Conservation (phyloP, 2,797 vertebrate species). For the Sebastes oblongus region DNA sequence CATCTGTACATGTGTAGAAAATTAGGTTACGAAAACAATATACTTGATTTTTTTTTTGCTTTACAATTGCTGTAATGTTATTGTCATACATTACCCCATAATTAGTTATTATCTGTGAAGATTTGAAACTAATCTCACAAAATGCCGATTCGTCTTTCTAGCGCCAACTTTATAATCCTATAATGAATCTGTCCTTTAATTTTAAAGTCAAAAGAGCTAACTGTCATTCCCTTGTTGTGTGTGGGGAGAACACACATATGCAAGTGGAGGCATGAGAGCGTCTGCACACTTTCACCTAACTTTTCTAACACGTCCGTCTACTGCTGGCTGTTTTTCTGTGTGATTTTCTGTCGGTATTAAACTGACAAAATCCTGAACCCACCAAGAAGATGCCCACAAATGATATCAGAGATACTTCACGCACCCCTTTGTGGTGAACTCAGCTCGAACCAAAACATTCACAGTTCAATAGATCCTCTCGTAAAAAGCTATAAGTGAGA, state of each 20-base stretch:
- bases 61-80: constrained; percentile 37
- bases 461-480: constrained; percentile 52
- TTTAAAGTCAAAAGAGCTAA: constrained; percentile 56
- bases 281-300: constrained; percentile 51
- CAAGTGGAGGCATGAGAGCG: constrained; percentile 70
- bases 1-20: neutral
- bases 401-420: constrained; percentile 28
- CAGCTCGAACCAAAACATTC: constrained; percentile 61
- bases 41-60: constrained; percentile 21
- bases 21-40: constrained; percentile 8
- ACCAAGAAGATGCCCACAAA: constrained; percentile 24
- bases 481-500: constrained; percentile 42
- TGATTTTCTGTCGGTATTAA: constrained; percentile 2
- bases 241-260: constrained; percentile 41
- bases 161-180: constrained; percentile 67
- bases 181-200: constrained; percentile 72
- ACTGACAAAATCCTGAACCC: constrained; percentile 22
- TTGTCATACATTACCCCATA: constrained; percentile 63
- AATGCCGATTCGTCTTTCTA: constrained; percentile 46
- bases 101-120: constrained; percentile 66
- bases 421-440: constrained; percentile 49
- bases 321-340: neutral
- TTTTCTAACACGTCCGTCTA: constrained; percentile 18
- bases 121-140: constrained; percentile 66
- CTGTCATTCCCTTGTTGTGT: constrained; percentile 40